These are phyloP conservation scores for Rynchops niger DNA, from an alignment of 2,113 vertebrate genomes.

Conservation along the genomic window DNA sequence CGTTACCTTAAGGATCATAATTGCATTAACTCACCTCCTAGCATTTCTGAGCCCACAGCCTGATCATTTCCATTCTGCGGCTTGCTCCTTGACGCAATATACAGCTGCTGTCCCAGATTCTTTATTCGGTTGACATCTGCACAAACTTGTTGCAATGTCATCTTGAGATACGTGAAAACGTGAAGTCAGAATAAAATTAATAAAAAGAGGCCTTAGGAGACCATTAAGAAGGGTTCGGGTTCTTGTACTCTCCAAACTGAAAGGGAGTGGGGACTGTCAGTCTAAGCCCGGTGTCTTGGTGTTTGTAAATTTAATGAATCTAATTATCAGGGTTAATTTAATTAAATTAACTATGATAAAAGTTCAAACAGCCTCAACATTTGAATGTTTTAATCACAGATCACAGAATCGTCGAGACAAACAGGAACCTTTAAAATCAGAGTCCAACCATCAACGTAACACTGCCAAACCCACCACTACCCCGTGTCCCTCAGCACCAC, in stretches of 20 bases:
- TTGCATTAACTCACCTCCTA: slow-evolving; percentile 17
- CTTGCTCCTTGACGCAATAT: slow-evolving; percentile 77
- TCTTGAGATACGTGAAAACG: slow-evolving; percentile 19
- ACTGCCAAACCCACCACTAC: not conserved
- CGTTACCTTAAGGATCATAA: not conserved
- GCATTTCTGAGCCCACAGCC: not conserved
- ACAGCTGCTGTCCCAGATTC: slow-evolving; percentile 80
- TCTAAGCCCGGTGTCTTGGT: not conserved
- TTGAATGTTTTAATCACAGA: not conserved
- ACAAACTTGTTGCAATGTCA: slow-evolving; percentile 84
- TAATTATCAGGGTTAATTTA: not conserved
- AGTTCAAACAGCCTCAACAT: not conserved
- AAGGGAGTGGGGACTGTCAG: not conserved
- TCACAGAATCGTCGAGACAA: not conserved
- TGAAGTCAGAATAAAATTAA: not conserved
- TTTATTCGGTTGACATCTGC: slow-evolving; percentile 83
- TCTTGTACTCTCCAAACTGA: not conserved
- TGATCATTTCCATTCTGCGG: not conserved
- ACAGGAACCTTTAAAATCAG: not conserved
- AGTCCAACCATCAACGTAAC: not conserved
- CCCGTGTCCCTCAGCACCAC: not conserved
- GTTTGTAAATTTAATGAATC: not conserved
- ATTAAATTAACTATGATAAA: not conserved
- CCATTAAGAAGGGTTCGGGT: not conserved
- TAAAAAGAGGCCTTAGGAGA: not conserved